Base-by-base conservation (phyloP, 2,113 vertebrate genomes). In the Brachyhypopomus occidentalis region DNA sequence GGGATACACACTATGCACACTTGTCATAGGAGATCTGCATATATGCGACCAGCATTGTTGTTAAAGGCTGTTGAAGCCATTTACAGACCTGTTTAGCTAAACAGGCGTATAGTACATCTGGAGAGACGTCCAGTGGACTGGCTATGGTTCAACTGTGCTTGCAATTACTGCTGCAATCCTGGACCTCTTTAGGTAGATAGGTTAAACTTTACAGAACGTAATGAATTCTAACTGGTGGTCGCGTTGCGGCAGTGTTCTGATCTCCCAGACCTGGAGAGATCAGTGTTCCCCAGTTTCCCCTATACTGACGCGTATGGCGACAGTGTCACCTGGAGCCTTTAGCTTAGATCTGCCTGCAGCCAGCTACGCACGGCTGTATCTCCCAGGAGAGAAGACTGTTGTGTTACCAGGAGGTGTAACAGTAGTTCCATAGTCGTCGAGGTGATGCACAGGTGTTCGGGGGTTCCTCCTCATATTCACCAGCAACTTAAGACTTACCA, bases 21-120 rank as follows among this genome's bases (percentile, higher is more conserved):
- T 22, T 12, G n/a, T 20, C 66, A 30, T 19, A 63, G 23, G 22
- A 72, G 23, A n/a, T 12, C 70, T 52, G 67, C 72, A 7, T 27
- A 76, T n/a, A 58, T 9, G 0, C 58, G 20, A 77, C 48, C 74
- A 41, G 69, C 38, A 20, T 78, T 73, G 41, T 66, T 77, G 52
- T 80, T 84, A 80, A 41, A 38, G 38, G 45, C 48, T 69, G 38
- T 72, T 30, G 14, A n/a, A 73, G 48, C n/a, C 56, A 23, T 48
- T 69, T 70, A 75, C 23, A 70, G 9, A 5, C 7, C 34, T 56
- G 72, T 75, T 67, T 56, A 56, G 59, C 56, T 22, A 60, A 20
- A 59, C 17, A 30, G 55, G 38, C 25, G 17, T 48, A 17, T 0
- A 41, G 34, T 55, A 67, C 48, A 56, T 75, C 59, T 38, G 7